These are phyloP conservation scores for Philypnodon macrostomus DNA, from an alignment of 2,797 vertebrate genomes.

Conservation along the genomic window DNA sequence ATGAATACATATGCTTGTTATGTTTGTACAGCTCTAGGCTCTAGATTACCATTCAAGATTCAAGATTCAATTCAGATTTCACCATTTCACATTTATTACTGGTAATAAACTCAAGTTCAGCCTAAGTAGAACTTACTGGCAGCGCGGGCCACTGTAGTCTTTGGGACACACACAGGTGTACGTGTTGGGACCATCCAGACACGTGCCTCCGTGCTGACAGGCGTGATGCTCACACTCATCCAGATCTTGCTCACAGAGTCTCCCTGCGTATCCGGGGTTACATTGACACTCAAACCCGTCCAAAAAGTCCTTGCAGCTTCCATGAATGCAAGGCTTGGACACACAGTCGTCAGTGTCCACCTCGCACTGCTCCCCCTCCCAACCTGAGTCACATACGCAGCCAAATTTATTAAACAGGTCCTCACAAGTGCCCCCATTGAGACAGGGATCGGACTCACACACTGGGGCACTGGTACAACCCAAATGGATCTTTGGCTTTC, in stretches of 20 bases:
- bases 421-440: constrained; percentile 78
- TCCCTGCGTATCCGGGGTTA: constrained; percentile 79
- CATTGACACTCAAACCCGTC: constrained; percentile 84
- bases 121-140: constrained; percentile 76
- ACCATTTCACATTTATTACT: too few relatives aligned
- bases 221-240: constrained; percentile 81
- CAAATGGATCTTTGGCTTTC: constrained; percentile 31
- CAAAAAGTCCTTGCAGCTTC: constrained; percentile 77
- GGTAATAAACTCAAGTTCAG: too few relatives aligned
- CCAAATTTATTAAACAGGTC: constrained; percentile 84
- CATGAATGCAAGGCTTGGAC: constrained; percentile 81
- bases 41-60: too few relatives aligned
- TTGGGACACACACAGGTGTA: constrained; percentile 82
- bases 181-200: constrained; percentile 75
- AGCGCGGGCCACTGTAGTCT: constrained; percentile 77
- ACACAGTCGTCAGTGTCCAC: constrained; percentile 80
- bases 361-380: constrained; percentile 84
- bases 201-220: constrained; percentile 82
- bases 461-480: constrained; percentile 81
- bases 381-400: constrained; percentile 81
- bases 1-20: neutral
- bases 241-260: constrained; percentile 78
- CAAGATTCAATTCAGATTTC: too few relatives aligned
- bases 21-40: too few relatives aligned
- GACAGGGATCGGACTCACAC: constrained; percentile 80